Evolutionary conservation across 2,888 invertebrate genomes (phyloP), one percentile per base, ranked within the genome.

Genomic region (Aleiodes testaceus): DNA sequence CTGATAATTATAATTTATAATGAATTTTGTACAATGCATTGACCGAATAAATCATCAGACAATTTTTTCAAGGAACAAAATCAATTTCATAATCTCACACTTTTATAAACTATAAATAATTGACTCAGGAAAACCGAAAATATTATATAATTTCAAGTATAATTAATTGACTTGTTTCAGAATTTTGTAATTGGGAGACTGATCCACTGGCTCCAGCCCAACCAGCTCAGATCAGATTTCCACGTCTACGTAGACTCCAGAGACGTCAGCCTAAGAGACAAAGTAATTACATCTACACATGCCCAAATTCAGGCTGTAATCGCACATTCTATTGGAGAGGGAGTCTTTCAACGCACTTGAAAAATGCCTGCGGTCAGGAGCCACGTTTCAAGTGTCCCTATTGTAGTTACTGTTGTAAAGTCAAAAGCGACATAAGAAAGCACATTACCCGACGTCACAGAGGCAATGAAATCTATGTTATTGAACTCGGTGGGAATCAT

Each of bases 301-400:
- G 67, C 14, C 67, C 67, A 14, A 67, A 55, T 26, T n/a, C 22
- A 6, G 47, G 47, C 72, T 86, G 86, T 73, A 80, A 79, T 61
- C 84, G 83, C 69, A 79, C 79, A 14, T 86, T 86, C 72, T 84
- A 82, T 20, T 79, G 84, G 20, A 83, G 82, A 72, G 84, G 85
- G 78, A 86, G 85, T 79, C 77, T 84, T 42, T 82, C 82, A 67
- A 82, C 83, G 73, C 86, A 87, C 14, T 75, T 83, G 7, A 84
- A 83, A 76, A 85, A 84, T 74, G 83, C 85, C 72, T 88, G 88
- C 72, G 87, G 87, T 3, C 82, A 85, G 69, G 74, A 79, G 66
- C 86, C 87, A 0, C 81, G 84, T 47, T 88, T 87, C 75, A 81
- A 83, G 64, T 88, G 88, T 75, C 86, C 86, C 0, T 83, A 85